Base-by-base conservation (phyloP, 2,797 vertebrate species). In the Odontamblyopus lacepedii region DNA sequence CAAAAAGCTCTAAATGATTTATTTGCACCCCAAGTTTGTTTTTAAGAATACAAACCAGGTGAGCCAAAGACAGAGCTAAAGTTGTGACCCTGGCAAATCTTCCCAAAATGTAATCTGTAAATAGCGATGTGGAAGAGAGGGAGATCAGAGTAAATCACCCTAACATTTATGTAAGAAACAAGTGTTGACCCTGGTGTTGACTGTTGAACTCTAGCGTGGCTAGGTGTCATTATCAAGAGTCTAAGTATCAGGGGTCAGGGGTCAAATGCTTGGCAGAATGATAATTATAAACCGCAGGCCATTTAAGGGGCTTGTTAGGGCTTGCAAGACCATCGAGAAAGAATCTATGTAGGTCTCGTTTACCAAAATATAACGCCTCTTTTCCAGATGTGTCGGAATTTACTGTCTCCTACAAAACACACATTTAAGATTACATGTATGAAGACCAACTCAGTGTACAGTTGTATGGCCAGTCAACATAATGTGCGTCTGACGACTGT, bases 191-290 rank as follows among this genome's bases (percentile, higher is more conserved):
- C 66, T 60, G 44, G 26, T 38, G 27, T 7, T 53, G 48, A 63
- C 70, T 70, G 63, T 15, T 82, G 78, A 80, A 72, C 67, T 70
- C 12, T 85, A 16, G 87, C 81, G 75, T 89, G 87, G 70, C 80
- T 77, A 27, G 67, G 65, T 51, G 72, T 81, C 78, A 79, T 91
- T 89, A 89, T 70, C 81, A 73, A 57, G 82, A 80, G 76, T 83
- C 75, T 77, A 30, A 72, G 75, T 75, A 77, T 65, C 76, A 73
- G 70, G 76, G 89, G 90, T 93, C 71, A 85, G 62, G 75, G 87
- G 84, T 90, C 78, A 88, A 79, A 88, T 80, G 83, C 70, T 71
- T 83, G 27, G 82, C 87, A 79, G 77, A 78, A 78, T 80, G 82
- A 77, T 87, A 80, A 89, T 88, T 86, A 82, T 50, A 89, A 79